Base-by-base conservation (phyloP, 1,140 invertebrate genomes). In the Leptopilina clavipes region DNA sequence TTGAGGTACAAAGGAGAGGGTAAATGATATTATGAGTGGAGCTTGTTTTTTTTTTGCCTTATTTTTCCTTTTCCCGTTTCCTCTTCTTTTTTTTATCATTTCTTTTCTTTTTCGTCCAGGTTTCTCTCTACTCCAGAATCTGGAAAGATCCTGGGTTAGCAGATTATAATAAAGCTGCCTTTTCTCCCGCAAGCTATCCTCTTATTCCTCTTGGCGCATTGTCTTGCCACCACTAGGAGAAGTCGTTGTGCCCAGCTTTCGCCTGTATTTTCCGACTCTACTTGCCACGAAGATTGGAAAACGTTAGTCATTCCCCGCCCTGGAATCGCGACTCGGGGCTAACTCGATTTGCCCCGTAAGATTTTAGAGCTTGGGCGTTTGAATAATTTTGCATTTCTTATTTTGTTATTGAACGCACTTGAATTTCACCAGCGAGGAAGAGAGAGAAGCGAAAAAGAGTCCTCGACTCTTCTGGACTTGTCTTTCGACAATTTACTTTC, bases 321-420 rank as follows among this genome's bases (percentile, higher is more conserved):
- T 2, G 76, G 80, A 80, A 79, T 82, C 77, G 77, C 74, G 74
- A 79, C 72, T 77, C 75, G 70, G 25, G 76, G 52, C 75, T 83
- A 84, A 84, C 83, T 85, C 82, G 77, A 84, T 85, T 84, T 85
- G 82, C 82, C 78, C 56, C 79, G 73, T 77, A 48, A 79, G 78
- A 84, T 85, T 82, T 81, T 75, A 77, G 74, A 80, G 78, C 80
- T 80, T 78, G 75, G 77, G 74, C 71, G 77, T 76, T 82, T 79
- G 82, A 83, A 82, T 81, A 82, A 82, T 85, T 82, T 79, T 77
- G 79, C 81, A 80, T 78, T n/a, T 79, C 76, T 74, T 76, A 73
- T 81, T 80, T 80, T 76, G 79, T 79, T 77, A 83, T 80, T 82
- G 72, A 79, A 80, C 79, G 65, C 73, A 70, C 18, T 73, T 14